Evolutionary conservation across 2,888 invertebrate species (phyloP).

Genomic region (Lycophotia porphyrea): DNA sequence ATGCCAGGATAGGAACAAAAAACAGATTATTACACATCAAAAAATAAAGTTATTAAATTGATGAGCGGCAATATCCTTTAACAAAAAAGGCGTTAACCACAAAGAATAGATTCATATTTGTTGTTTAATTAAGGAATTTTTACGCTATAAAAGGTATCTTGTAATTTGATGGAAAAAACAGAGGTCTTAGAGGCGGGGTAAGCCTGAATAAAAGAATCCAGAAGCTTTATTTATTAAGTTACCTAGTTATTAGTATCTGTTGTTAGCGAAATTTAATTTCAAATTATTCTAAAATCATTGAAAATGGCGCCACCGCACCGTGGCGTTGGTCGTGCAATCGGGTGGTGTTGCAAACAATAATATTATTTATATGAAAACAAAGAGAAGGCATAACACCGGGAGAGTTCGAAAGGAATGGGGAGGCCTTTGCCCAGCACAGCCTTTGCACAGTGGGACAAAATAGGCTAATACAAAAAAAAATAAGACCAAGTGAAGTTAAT

Average conservation of each 20-base stretch:
- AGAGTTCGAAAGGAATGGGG: too few species aligned
- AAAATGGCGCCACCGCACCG: background rate
- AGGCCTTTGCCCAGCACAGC: too few species aligned
- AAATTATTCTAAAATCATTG: background rate
- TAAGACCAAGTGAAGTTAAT: background rate
- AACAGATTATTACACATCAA: constrained; percentile 80
- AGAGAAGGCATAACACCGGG: too few species aligned
- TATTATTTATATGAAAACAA: background rate
- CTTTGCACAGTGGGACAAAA: too few species aligned
- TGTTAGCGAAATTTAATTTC: background rate
- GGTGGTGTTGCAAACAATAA: background rate
- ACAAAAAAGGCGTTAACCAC: constrained; percentile 85
- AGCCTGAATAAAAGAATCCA: constrained; percentile 72
- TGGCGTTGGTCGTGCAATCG: background rate
- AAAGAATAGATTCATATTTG: constrained; percentile 84
- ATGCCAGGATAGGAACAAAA: constrained; percentile 65
- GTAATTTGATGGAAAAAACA: constrained; percentile 72
- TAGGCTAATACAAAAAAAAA: too few species aligned
- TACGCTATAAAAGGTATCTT: constrained; percentile 83
- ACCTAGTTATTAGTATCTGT: constrained; percentile 27
- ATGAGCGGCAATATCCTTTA: constrained; percentile 84
- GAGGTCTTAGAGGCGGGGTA: constrained; percentile 62
- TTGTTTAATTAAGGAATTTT: constrained; percentile 87
- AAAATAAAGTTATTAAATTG: constrained; percentile 84
- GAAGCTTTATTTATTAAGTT: constrained; percentile 73